Base-by-base conservation (phyloP, 2,113 vertebrate species). In the Cephalophus harveyi region DNA sequence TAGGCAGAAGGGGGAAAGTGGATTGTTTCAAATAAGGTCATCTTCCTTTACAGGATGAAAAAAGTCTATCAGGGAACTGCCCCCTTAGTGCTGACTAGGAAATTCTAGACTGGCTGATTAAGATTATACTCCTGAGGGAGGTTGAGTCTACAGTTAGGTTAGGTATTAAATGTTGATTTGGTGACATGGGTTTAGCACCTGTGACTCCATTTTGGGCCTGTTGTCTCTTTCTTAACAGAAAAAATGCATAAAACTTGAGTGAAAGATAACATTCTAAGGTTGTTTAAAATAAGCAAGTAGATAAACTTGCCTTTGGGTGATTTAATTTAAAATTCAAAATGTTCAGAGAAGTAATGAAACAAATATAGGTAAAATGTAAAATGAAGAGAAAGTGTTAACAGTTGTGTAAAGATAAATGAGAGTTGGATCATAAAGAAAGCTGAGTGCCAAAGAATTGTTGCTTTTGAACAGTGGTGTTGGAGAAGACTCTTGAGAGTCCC, bases 241-340 rank as follows among this genome's bases (percentile, higher is more conserved):
- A 78, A 81, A 81, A 74, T 13, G 11, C 13, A 87, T 85, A 88
- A 71, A 93, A 91, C 87, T 17, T 43, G 48, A 88, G 30, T 91
- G 30, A 76, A 95, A 95, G 88, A 76, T 88, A 28, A 40, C 52
- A 91, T 40, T 67, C 40, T 33, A 85, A 96, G 6, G 5, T 84
- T 91, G 12, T 67, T 95, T 92, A 91, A 78, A 71, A 78, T 78
- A 93, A 88, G 16, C 7, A 93, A 87, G 15, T 59, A 67, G 60
- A 82, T 93, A 85, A 88, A 59, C 3, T 82, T 94, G 81, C 3
- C 12, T 84, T 91, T 52, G n/a, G 52, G 30, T 28, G 13, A 89
- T 89, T 97, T 95, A 21, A 94, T 87, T 93, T 86, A 92, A 82
- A 92, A 82, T 96, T 91, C 36, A 54, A 48, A 93, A 95, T 23